phyloP scores from a whole-genome alignment of 2,888 invertebrate species.

The Erynnis tages region DNA sequence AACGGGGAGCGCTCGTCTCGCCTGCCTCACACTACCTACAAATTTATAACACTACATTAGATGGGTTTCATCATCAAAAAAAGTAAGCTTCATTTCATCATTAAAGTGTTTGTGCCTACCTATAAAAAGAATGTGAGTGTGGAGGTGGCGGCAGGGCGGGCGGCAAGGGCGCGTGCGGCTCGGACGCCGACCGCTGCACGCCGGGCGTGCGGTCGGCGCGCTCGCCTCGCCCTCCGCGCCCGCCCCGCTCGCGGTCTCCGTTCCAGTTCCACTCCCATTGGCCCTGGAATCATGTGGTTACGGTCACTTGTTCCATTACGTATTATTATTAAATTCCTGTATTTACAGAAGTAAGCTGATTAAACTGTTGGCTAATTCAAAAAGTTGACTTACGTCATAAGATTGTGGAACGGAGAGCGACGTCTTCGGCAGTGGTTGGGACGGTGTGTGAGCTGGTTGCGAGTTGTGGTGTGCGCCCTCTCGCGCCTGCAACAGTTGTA shows the following conservation, averaged over 20 bases:
- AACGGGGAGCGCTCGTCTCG: constrained; percentile 74
- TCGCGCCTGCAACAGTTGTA: constrained; percentile 83
- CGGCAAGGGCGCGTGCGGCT: constrained; percentile 81
- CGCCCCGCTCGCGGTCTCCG: constrained; percentile 49
- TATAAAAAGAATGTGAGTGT: constrained; percentile 79
- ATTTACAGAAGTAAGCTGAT: too few species aligned
- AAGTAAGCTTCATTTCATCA: too few species aligned
- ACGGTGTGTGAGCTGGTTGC: constrained; percentile 61
- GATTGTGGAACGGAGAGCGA: constrained; percentile 70
- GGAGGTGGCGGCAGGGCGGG: constrained; percentile 74
- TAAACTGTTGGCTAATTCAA: too few species aligned
- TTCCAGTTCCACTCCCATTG: constrained; percentile 76
- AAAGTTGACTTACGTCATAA: constrained; percentile 42
- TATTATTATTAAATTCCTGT: too few species aligned
- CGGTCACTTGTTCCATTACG: too few species aligned
- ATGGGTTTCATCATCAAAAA: too few species aligned
- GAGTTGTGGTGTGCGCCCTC: constrained; percentile 50
- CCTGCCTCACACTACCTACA: constrained; percentile 74
- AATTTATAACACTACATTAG: neutral
- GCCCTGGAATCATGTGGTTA: too few species aligned
- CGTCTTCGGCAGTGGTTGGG: constrained; percentile 63
- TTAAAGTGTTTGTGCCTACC: constrained; percentile 33
- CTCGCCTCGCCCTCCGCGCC: constrained; percentile 41
- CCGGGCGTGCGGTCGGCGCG: constrained; percentile 70
- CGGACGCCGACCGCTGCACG: constrained; percentile 83